Base-by-base conservation (phyloP, 2,888 invertebrate genomes). In the Atethmia centrago region DNA sequence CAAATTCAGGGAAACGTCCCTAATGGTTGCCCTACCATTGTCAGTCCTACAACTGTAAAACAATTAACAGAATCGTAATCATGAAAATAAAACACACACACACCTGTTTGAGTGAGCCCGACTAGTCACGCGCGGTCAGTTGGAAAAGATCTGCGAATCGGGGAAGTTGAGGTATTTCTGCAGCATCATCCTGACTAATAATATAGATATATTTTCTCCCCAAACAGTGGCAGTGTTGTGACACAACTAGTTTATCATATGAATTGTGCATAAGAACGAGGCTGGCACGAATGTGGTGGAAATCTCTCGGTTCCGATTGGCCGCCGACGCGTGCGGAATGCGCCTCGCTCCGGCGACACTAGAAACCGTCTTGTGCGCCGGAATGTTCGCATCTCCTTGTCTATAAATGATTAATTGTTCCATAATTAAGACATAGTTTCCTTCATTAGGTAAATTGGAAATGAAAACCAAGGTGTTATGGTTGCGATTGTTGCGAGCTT, bases 271-370 rank as follows among this genome's bases (percentile, higher is more conserved):
- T 78, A 83, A 82, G 82, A 84, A 79, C 67, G 69, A 78, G 62
- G 58, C 73, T 83, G 77, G 79, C 86, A 84, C 77, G 81, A 84
- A 84, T 85, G 82, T 88, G 85, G 88, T 90, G 91, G 90, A 92
- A 93, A 94, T 93, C 92, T 92, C 86, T 91, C 89, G 93, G 95
- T 95, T 95, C 95, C 95, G 92, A 94, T 91, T 94, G 94, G 93
- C 86, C 90, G 93, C 91, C 90, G 92, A 90, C 95, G 95, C 93
- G 93, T 92, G 92, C 88, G 93, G 94, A 92, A 95, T 95, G 94
- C 90, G 90, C 90, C 90, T 88, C 94, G 94, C 93, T 93, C 89
- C 89, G 93, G 86, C 92, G 94, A 94, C 93, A 92, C 90, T 93
- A 94, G 95, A 95, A 94, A 94, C 88, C 88, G 89, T 90, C 89